Conservation (phyloP, 2,113 vertebrate genomes). For the Limanda limanda region DNA sequence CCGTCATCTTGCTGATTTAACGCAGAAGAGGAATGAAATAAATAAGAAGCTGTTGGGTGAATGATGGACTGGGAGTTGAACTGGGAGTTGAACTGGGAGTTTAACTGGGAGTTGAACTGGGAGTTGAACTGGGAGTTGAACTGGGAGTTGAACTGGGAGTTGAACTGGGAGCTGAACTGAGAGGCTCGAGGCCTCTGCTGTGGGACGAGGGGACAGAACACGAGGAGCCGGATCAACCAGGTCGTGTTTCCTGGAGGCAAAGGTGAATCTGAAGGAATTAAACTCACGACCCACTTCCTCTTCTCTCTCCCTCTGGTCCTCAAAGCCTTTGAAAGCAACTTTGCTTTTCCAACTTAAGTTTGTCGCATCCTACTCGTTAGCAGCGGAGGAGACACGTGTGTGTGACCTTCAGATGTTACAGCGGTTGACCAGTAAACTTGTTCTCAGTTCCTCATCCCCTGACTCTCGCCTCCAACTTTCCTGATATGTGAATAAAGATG, state of each 20-base stretch:
- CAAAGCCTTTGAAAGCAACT: slow-evolving; percentile 58
- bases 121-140: slow-evolving; percentile 44
- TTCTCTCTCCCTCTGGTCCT: slow-evolving; percentile 47
- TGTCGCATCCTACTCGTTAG: neutral
- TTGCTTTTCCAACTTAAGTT: neutral
- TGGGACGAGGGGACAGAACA: slow-evolving; percentile 19
- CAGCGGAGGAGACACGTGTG: too few relatives aligned
- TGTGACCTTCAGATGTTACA: too few relatives aligned
- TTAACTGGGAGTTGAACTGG: slow-evolving; percentile 36
- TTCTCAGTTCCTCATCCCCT: too few relatives aligned
- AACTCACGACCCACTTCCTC: slow-evolving; percentile 64
- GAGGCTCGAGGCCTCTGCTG: slow-evolving; percentile 48
- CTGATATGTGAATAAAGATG: too few relatives aligned
- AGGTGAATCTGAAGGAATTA: slow-evolving; percentile 65
- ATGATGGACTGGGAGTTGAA: slow-evolving; percentile 55
- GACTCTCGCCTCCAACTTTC: too few relatives aligned
- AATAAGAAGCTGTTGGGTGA: slow-evolving; percentile 37
- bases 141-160: slow-evolving; percentile 38
- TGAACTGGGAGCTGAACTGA: slow-evolving; percentile 42
- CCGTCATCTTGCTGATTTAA: slow-evolving; percentile 26
- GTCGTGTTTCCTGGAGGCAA: slow-evolving; percentile 66
- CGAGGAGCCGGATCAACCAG: slow-evolving; percentile 51
- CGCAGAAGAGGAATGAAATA: neutral
- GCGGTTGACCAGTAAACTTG: too few relatives aligned
- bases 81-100: slow-evolving; percentile 39